phyloP scores from a whole-genome alignment of 2,888 invertebrate genomes.

The Acanthosepion esculentum region DNA sequence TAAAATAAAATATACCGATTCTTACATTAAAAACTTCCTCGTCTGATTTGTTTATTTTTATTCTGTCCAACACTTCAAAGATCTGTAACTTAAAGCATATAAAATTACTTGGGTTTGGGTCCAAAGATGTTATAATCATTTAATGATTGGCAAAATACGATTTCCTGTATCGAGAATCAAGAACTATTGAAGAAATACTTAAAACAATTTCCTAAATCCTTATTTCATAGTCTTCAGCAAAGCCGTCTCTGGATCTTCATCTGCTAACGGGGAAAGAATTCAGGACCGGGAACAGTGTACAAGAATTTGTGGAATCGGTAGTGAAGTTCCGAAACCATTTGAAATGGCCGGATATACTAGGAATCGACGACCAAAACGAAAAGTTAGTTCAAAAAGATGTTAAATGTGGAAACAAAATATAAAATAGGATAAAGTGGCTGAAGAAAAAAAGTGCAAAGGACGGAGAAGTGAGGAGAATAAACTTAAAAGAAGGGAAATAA shows the following conservation, averaged over 20 bases:
- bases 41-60: too few species aligned
- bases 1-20: too few species aligned
- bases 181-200: constrained; percentile 7
- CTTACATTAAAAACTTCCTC: too few species aligned
- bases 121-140: neutral
- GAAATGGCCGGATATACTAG: neutral
- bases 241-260: neutral
- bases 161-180: neutral
- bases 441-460: neutral
- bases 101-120: neutral
- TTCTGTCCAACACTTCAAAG: too few species aligned
- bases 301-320: neutral
- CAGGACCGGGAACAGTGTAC: neutral
- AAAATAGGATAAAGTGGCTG: neutral
- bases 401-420: neutral
- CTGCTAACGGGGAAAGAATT: neutral
- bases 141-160: neutral
- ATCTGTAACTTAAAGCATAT: neutral
- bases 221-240: neutral
- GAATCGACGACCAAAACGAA: neutral
- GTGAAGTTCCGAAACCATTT: neutral
- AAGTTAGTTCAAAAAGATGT: constrained; percentile 33
- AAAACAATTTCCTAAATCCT: neutral
- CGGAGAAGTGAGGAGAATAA: neutral
- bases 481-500: neutral